Percentiles rank a stretch among this genome's conserved stretches.
phyloP scores from a whole-genome alignment of 1,140 invertebrate species.

The Brachionus koreanus region DNA sequence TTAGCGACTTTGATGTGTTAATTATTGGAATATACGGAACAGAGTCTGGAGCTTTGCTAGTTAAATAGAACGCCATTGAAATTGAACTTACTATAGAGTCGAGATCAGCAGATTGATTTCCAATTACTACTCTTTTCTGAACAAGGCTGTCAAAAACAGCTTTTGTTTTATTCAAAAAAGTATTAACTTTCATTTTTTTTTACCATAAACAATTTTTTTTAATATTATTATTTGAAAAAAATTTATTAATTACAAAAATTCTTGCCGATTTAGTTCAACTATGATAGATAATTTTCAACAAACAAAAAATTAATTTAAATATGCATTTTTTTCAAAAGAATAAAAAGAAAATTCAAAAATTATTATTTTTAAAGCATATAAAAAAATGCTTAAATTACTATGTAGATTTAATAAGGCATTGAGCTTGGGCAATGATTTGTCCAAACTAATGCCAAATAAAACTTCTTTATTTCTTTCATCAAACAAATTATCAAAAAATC shows the following conservation, averaged over 20 bases:
- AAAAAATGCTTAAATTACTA: background rate
- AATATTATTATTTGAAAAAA: background rate
- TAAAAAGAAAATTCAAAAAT: background rate
- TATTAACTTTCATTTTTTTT: background rate
- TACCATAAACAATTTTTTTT: background rate
- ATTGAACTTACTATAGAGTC: conserved; percentile 41
- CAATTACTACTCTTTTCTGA: background rate
- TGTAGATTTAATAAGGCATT: background rate
- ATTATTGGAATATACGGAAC: background rate
- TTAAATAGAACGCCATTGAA: conserved; percentile 28
- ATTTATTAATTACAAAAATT: background rate
- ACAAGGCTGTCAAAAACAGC: background rate
- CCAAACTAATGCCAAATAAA: background rate
- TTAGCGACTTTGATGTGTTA: background rate
- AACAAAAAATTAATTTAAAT: background rate
- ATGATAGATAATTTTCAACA: background rate
- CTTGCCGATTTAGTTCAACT: too few species aligned
- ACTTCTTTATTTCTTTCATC: background rate
- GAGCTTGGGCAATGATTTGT: background rate
- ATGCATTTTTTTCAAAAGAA: background rate
- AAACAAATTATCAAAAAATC: background rate
- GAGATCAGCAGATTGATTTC: conserved; percentile 40
- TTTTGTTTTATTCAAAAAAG: background rate
- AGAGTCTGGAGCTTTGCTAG: background rate
- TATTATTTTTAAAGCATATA: background rate